Evolutionary conservation across 2,888 invertebrate genomes (phyloP), one percentile per base, ranked within the genome.

Genomic region (Napeogenes sylphis): DNA sequence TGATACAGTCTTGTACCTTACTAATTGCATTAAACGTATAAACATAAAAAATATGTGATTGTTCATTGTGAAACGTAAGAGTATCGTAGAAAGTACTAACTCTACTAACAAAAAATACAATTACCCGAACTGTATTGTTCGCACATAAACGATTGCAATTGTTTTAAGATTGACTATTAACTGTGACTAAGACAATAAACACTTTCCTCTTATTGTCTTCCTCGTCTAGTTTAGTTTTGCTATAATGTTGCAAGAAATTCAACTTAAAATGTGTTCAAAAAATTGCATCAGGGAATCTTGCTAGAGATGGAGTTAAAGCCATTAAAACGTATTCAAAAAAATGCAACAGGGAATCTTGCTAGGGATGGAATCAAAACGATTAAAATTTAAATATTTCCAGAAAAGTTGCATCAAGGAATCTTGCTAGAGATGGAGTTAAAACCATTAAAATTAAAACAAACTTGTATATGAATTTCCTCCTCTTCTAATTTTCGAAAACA

Each of bases 21-120:
- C 80, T 81, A 80, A 56, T 81, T 79, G 80, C 79, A 81, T 21
- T 76, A 77, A 80, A 75, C 76, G 80, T 74, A 82, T 76, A 84
- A 84, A 82, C 83, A 83, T 73, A 80, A 78, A 78, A 80, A 81
- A 82, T 78, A 78, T 78, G 78, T 75, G 80, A 85, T 85, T 87
- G 83, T 87, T 83, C 82, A 80, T 78, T 79, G 81, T 82, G 80
- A 75, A 75, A 71, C 74, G 70, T 72, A 71, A 75, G 74, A 70
- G 71, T 64, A 73, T 74, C 69, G 75, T 87, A 87, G 88, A 89
- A 89, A 89, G 89, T 85, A 82, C 74, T 67, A 72, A 53, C 53
- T 45, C 73, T 78, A 82, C 79, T 80, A 81, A 82, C 79, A 83
- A 85, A 79, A 86, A 82, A 82, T 77, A 74, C 79, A 83, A 85